A percentile compares a stretch with the other conserved stretches of the same genome.
phyloP scores from a whole-genome alignment of 2,113 vertebrate genomes.

The Odocoileus hemionus region DNA sequence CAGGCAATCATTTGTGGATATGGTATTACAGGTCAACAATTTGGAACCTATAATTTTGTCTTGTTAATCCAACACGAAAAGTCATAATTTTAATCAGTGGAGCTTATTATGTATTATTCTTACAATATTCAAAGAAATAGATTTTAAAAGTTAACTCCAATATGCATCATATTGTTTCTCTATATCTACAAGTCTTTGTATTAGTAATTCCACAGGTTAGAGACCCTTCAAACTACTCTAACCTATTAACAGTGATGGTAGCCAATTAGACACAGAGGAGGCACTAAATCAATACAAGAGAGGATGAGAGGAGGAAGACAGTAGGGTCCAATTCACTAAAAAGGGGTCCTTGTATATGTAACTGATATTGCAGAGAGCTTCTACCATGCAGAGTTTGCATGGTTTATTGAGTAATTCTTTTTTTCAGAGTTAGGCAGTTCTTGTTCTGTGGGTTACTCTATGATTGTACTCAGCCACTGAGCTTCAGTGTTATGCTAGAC shows the following conservation, averaged over 20 bases:
- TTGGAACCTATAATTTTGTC: slow-evolving; percentile 34
- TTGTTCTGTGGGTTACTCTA: neutral
- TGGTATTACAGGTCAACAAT: neutral
- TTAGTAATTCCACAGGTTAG: slow-evolving; percentile 75
- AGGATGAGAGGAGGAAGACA: slow-evolving; percentile 62
- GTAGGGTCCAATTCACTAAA: slow-evolving; percentile 85
- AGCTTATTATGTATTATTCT: slow-evolving; percentile 54
- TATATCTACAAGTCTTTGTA: slow-evolving; percentile 73
- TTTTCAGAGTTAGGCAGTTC: neutral
- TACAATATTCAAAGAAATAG: slow-evolving; percentile 52
- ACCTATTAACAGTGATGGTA: slow-evolving; percentile 82
- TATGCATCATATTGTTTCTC: slow-evolving; percentile 73
- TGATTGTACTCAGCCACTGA: neutral
- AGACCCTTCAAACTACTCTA: slow-evolving; percentile 72
- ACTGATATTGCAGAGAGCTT: slow-evolving; percentile 48
- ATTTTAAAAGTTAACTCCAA: slow-evolving; percentile 77
- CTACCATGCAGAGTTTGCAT: slow-evolving; percentile 6
- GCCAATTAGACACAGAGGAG: slow-evolving; percentile 83
- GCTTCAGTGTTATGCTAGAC: neutral
- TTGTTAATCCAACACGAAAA: slow-evolving; percentile 42
- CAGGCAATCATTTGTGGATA: neutral
- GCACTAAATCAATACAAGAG: slow-evolving; percentile 80
- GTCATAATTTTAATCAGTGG: slow-evolving; percentile 40
- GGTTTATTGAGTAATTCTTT: neutral
- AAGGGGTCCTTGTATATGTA: slow-evolving; percentile 61